Conservation (phyloP, 2,888 invertebrate species). For the Iselma pallidipennis region DNA sequence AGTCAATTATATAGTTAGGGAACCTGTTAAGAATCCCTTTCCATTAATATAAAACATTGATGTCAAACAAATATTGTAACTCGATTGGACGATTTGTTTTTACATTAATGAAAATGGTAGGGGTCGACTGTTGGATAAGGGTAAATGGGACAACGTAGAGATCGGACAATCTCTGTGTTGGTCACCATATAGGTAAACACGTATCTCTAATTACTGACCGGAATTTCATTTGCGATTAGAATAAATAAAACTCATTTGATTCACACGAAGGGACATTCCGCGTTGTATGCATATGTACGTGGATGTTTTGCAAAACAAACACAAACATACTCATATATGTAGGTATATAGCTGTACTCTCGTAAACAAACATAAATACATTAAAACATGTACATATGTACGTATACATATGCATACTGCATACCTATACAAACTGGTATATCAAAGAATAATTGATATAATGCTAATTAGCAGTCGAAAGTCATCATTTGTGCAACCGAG, state of each 20-base stretch:
- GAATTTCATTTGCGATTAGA: constrained; percentile 33
- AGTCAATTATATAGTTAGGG: no score
- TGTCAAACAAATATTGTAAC: no score
- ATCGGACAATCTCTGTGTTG: neutral
- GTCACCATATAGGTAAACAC: constrained; percentile 26
- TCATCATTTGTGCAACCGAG: neutral
- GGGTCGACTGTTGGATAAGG: no score
- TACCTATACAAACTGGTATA: constrained; percentile 1
- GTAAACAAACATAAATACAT: constrained; percentile 11
- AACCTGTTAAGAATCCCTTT: no score
- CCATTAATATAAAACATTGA: no score
- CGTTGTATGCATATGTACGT: constrained; percentile 31
- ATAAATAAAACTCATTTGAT: constrained; percentile 34
- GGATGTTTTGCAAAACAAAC: constrained; percentile 30
- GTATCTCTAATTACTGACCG: constrained; percentile 31
- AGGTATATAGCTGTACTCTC: constrained; percentile 7
- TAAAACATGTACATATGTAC: no score
- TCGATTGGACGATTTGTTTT: neutral
- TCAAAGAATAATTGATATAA: constrained; percentile 16
- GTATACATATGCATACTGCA: constrained; percentile 10
- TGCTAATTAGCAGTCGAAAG: constrained; percentile 3
- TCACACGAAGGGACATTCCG: constrained; percentile 20
- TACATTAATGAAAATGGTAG: neutral
- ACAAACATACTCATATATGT: constrained; percentile 22
- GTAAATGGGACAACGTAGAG: neutral